Evolutionary conservation across 2,888 invertebrate genomes (phyloP), one percentile per base, ranked within the genome.

Genomic region (Salpingus planirostris): DNA sequence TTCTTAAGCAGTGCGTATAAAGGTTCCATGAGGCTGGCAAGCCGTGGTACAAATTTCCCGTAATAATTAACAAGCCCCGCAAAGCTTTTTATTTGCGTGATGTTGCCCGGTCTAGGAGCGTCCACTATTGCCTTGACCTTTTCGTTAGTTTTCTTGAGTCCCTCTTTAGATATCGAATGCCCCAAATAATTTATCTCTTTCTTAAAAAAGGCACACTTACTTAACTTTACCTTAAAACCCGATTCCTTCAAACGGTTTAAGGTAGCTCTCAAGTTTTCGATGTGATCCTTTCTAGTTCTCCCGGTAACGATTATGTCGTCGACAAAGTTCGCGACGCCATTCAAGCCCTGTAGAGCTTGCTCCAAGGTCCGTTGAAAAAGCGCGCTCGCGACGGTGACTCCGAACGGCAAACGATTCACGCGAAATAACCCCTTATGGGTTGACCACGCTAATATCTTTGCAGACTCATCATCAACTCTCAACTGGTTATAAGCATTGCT

Each of bases 141-240:
- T 6, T 37, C 29, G 8, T 43, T 24, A 2, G 27, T 31, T 11
- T 36, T 43, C 7, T 25, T 34, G 13, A 49, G 25, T 7, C 49
- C 47, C 7, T 44, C 35, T 21, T 31, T 42, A 4, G 21, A 14
- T 11, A 52, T 41, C 2, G 15, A 31, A 24, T 42, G 41, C 2
- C 56, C 55, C 10, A 64, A 41, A 44, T 58, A 62, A 7, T 45
- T 39, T 11, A 59, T 40, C 34, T 53, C 37, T 1, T 50, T 28
- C 36, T 52, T 33, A 14, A 53, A 57, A 35, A 63, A 57, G 6
- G 38, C 27, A 45, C 59, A 61, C 35, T 62, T 62, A 10, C 47
- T 37, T 14, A 27, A 27, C 11, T 52, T 49, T 6, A 59, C 38
- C 5, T 42, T 54, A 10, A 54, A 43, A 3, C 52, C 54, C 21